Evolutionary conservation across 2,888 invertebrate genomes (phyloP).

Genomic region (Drosophila mimetica): DNA sequence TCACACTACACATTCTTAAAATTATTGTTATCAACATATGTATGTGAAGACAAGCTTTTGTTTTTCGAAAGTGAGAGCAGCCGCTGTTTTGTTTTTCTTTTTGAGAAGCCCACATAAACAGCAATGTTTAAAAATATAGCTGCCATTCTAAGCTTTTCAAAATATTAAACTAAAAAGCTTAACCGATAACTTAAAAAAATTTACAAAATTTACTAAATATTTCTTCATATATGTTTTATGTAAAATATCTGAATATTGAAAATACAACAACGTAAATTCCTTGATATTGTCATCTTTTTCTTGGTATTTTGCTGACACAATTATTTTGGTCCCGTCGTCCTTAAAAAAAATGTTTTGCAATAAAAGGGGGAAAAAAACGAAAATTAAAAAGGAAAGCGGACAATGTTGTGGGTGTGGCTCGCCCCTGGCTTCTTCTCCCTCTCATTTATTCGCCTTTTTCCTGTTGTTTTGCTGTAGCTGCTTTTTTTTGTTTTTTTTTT

Average conservation of each 20-base stretch:
- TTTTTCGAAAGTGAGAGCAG: background rate
- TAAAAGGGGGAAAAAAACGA: conserved; percentile 35
- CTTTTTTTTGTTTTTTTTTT: conserved; percentile 27
- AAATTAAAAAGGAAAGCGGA: conserved; percentile 38
- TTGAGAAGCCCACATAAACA: background rate
- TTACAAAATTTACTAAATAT: too few relatives aligned
- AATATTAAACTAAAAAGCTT: too few relatives aligned
- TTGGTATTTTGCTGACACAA: conserved; percentile 33
- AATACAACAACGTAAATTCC: conserved; percentile 7
- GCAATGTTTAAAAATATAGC: background rate
- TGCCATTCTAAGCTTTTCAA: background rate
- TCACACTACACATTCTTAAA: background rate
- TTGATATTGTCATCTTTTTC: background rate
- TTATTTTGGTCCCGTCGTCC: conserved; percentile 44
- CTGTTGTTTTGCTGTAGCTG: conserved; percentile 23
- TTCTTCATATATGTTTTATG: too few relatives aligned
- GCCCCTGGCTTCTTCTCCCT: background rate
- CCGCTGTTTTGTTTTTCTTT: background rate
- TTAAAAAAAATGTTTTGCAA: conserved; percentile 51
- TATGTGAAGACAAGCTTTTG: background rate
- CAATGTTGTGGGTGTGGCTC: conserved; percentile 34
- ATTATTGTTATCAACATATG: background rate
- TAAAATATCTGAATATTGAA: too few relatives aligned
- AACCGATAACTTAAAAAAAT: too few relatives aligned
- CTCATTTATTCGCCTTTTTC: conserved; percentile 30